These are phyloP conservation scores for Lerema accius DNA, from an alignment of 1,140 invertebrate species.

Conservation along the genomic window DNA sequence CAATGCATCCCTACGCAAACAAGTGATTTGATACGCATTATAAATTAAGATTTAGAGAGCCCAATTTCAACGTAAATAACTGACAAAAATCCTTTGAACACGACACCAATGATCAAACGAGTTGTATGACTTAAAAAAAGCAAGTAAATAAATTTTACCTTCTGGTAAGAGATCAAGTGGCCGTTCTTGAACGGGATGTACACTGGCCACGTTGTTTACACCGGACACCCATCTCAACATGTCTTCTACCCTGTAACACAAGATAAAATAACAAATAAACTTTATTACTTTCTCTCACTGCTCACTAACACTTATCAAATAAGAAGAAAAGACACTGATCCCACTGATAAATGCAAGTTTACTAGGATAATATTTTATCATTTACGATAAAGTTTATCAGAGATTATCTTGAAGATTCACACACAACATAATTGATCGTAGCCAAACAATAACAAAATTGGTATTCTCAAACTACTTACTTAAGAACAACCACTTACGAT, in stretches of 20 bases:
- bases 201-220: slow-evolving; percentile 71
- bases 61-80: too few species aligned
- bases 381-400: background rate
- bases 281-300: slow-evolving; percentile 1
- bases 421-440: too few species aligned
- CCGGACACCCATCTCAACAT: slow-evolving; percentile 81
- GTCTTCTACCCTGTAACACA: slow-evolving; percentile 75
- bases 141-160: slow-evolving; percentile 48
- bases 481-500: too few species aligned
- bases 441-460: too few species aligned
- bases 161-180: slow-evolving; percentile 78
- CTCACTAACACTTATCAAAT: background rate
- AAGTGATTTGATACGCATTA: too few species aligned
- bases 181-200: slow-evolving; percentile 73
- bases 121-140: too few species aligned
- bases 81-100: too few species aligned
- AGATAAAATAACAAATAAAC: slow-evolving; percentile 35
- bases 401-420: background rate
- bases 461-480: too few species aligned
- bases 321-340: background rate
- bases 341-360: background rate
- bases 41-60: too few species aligned
- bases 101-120: too few species aligned
- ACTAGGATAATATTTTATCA: background rate
- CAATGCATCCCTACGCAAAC: too few species aligned